A percentile compares a stretch with the other conserved stretches of the same genome.
These are phyloP conservation scores for Holocentrus rufus DNA, from an alignment of 2,797 vertebrate genomes.

Conservation along the genomic window DNA sequence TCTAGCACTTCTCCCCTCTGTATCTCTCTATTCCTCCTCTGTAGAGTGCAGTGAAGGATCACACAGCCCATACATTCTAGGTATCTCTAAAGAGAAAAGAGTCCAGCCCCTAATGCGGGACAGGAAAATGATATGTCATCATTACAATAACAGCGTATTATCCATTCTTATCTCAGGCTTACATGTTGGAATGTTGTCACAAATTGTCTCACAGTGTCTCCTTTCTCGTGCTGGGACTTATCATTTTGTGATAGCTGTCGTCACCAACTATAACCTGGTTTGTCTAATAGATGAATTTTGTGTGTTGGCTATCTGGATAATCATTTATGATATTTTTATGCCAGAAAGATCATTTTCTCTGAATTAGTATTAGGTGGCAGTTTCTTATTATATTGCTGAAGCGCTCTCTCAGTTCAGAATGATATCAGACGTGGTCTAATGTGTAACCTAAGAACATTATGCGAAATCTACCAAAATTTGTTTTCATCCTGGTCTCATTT, in stretches of 20 bases:
- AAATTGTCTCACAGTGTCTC: neutral
- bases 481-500: conserved; percentile 12
- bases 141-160: conserved; percentile 57
- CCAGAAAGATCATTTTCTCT: conserved; percentile 40
- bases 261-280: conserved; percentile 32
- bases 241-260: conserved; percentile 33
- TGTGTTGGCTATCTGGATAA: conserved; percentile 11
- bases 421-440: conserved; percentile 19
- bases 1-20: conserved; percentile 70
- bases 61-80: conserved; percentile 43
- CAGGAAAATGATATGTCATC: conserved; percentile 51
- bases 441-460: conserved; percentile 45
- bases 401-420: conserved; percentile 16
- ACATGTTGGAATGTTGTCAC: conserved; percentile 5
- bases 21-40: conserved; percentile 69
- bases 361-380: conserved; percentile 42
- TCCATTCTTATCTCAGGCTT: conserved; percentile 41
- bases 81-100: conserved; percentile 56
- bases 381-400: conserved; percentile 27
- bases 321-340: conserved; percentile 7
- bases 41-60: conserved; percentile 60
- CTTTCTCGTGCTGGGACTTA: conserved; percentile 24
- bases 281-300: conserved; percentile 27
- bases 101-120: conserved; percentile 43
- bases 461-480: conserved; percentile 23